A percentile compares a stretch with the other conserved stretches of the same genome.
phyloP scores from a whole-genome alignment of 2,797 vertebrate genomes.

The Malacoraja senta region DNA sequence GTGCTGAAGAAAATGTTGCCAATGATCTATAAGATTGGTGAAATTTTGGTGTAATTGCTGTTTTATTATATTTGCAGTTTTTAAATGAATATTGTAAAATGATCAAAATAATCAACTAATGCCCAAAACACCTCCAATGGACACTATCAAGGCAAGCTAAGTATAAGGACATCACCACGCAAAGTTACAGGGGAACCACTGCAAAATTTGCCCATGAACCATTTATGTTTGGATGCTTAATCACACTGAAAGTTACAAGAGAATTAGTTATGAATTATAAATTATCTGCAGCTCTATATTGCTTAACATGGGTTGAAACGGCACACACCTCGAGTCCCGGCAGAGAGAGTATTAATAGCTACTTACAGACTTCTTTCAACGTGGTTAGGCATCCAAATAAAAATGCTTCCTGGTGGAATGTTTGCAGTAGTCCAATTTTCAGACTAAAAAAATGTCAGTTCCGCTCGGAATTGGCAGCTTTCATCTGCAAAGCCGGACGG shows the following conservation, averaged over 20 bases:
- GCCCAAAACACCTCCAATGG: background rate
- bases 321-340: background rate
- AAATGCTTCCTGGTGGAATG: background rate
- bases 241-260: background rate
- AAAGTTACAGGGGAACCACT: background rate
- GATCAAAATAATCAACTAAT: background rate
- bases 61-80: background rate
- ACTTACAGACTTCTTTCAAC: background rate
- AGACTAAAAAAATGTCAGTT: too few relatives aligned
- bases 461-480: too few relatives aligned
- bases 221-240: too few relatives aligned
- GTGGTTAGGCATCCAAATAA: background rate
- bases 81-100: background rate
- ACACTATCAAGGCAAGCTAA: background rate
- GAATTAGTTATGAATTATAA: background rate
- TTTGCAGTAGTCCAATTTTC: background rate
- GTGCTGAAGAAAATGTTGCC: background rate
- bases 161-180: background rate
- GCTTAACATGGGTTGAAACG: background rate
- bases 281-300: background rate
- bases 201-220: too few relatives aligned
- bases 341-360: background rate
- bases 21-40: background rate
- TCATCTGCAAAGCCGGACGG: too few relatives aligned
- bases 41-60: too few relatives aligned